Evolutionary conservation across 2,797 vertebrate species (phyloP).

Genomic region (Chloroceryle amazona): DNA sequence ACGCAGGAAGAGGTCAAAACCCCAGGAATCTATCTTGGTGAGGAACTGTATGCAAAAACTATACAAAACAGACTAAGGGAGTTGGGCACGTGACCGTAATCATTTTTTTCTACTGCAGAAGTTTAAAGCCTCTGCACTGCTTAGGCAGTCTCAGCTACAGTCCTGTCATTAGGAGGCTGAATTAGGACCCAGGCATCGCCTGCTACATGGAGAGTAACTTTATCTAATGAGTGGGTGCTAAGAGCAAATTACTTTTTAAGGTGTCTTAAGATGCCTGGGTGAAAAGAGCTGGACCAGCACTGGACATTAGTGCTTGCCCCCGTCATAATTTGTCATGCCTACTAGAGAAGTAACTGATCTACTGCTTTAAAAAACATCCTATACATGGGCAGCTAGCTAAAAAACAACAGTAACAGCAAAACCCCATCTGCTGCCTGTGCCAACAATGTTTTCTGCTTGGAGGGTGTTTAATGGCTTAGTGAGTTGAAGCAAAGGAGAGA

Average conservation of each 20-base stretch:
- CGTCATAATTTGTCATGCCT: not conserved
- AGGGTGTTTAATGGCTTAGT: not conserved
- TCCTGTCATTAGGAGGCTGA: not conserved
- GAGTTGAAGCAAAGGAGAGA: not conserved
- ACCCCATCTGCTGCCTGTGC: not conserved
- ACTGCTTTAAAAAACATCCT: not conserved
- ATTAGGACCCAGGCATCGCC: not conserved
- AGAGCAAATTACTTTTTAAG: not conserved
- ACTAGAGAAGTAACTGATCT: not conserved
- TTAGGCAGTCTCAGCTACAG: not conserved
- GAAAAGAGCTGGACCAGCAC: not conserved
- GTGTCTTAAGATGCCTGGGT: not conserved
- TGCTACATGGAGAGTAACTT: not conserved
- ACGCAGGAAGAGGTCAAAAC: not conserved
- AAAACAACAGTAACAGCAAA: not conserved
- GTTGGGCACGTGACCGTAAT: not conserved
- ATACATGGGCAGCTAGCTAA: not conserved
- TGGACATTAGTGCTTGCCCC: not conserved
- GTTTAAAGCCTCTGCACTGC: not conserved
- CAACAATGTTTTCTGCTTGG: not conserved
- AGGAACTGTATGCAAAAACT: not conserved
- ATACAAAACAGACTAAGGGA: not conserved
- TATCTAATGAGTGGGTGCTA: not conserved
- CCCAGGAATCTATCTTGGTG: not conserved
- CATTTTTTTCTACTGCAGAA: not conserved